Percentiles rank a stretch among this genome's conserved stretches.
Conservation (phyloP, 2,888 invertebrate species). For the Latrodectus hesperus region DNA sequence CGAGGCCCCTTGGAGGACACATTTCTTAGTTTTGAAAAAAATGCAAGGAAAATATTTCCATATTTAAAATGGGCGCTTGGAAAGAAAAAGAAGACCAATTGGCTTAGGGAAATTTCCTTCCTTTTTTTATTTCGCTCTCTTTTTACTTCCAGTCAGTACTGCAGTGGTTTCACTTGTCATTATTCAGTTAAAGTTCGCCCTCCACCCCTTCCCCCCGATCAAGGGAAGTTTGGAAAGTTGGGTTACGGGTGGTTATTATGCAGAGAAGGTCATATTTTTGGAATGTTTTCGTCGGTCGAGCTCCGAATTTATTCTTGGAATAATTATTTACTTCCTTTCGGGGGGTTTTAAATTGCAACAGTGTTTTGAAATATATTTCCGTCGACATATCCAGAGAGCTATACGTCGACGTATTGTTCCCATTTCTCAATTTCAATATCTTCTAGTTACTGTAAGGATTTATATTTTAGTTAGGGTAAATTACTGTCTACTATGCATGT, state of each 20-base stretch:
- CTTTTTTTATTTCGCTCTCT: background rate
- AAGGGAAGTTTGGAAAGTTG: background rate
- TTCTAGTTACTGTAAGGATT: too few relatives aligned
- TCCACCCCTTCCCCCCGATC: background rate
- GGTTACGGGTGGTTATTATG: background rate
- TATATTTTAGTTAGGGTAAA: too few relatives aligned
- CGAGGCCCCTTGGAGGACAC: too few relatives aligned
- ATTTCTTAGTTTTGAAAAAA: constrained; percentile 33
- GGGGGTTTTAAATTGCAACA: background rate
- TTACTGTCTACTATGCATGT: too few relatives aligned
- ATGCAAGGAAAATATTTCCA: constrained; percentile 33
- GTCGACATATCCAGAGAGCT: too few relatives aligned
- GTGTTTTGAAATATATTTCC: background rate
- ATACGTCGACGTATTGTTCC: too few relatives aligned
- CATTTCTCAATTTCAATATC: too few relatives aligned
- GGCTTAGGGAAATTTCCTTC: background rate
- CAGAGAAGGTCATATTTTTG: constrained; percentile 2
- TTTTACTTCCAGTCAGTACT: background rate
- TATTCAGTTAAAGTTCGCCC: background rate
- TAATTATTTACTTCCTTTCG: background rate
- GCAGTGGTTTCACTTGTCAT: background rate
- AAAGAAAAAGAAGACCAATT: constrained; percentile 3
- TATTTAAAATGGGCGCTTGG: constrained; percentile 45
- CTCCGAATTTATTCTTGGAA: background rate
- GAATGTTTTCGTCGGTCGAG: background rate